phyloP scores from a whole-genome alignment of 2,113 vertebrate species.

The Tetraodon nigroviridis region DNA sequence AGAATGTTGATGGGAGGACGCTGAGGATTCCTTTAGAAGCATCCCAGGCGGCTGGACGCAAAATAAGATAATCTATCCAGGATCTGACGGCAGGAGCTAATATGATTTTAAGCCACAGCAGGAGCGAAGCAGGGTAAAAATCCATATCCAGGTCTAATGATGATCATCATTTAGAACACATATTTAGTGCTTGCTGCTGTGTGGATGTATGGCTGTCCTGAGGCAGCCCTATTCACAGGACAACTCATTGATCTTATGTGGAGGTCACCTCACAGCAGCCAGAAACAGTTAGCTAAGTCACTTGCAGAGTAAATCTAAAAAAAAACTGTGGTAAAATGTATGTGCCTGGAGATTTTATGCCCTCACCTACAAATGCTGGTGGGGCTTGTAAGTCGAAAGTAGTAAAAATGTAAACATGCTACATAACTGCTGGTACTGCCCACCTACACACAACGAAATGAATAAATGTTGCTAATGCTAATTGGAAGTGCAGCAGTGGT shows the following conservation, averaged over 20 bases:
- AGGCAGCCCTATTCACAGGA: slow-evolving; percentile 50
- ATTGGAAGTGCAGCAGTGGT: neutral
- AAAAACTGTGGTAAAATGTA: neutral
- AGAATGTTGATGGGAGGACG: slow-evolving; percentile 58
- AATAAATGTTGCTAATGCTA: neutral
- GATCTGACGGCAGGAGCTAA: slow-evolving; percentile 61
- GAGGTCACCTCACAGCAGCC: slow-evolving; percentile 51
- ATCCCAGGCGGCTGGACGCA: slow-evolving; percentile 54
- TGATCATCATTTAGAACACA: slow-evolving; percentile 62
- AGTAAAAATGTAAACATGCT: slow-evolving; percentile 18
- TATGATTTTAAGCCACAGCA: slow-evolving; percentile 63
- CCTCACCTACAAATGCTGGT: too few relatives aligned
- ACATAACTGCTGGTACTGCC: slow-evolving; percentile 24
- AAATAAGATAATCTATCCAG: slow-evolving; percentile 63
- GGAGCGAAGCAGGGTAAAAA: slow-evolving; percentile 58
- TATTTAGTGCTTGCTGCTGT: slow-evolving; percentile 56
- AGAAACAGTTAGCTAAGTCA: neutral
- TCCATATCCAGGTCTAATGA: slow-evolving; percentile 62
- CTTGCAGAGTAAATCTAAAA: neutral
- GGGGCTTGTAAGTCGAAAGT: too few relatives aligned
- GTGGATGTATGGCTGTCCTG: slow-evolving; percentile 55
- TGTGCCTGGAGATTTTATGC: too few relatives aligned
- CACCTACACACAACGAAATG: neutral
- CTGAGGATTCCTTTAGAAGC: slow-evolving; percentile 60
- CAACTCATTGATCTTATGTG: slow-evolving; percentile 57